Evolutionary conservation across 2,888 invertebrate species (phyloP).

Genomic region (Tyria jacobaeae): DNA sequence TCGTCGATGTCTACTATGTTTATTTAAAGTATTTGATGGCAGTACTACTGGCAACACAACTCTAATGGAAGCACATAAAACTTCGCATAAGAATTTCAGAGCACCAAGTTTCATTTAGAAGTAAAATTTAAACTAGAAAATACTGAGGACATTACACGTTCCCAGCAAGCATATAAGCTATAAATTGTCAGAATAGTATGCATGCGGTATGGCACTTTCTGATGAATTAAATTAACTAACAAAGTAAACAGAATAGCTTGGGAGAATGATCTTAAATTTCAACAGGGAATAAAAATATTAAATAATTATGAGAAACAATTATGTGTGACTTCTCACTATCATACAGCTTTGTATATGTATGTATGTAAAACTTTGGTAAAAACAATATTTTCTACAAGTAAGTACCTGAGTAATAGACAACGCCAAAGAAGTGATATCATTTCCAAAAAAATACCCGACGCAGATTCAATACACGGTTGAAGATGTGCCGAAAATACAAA

Average conservation of each 20-base stretch:
- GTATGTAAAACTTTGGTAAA: conserved; percentile 21
- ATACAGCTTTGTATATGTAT: no score
- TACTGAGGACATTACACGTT: background rate
- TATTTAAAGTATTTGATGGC: background rate
- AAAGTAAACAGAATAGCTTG: no score
- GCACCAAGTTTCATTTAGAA: background rate
- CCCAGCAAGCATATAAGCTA: conserved; percentile 12
- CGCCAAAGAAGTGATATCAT: conserved; percentile 30
- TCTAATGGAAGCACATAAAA: background rate
- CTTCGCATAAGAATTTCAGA: background rate
- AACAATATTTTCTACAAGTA: conserved; percentile 30
- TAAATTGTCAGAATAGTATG: conserved; percentile 21
- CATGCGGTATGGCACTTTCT: conserved; percentile 11
- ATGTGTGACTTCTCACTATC: no score
- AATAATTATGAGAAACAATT: no score
- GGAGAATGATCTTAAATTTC: background rate
- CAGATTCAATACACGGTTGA: conserved; percentile 23
- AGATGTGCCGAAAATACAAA: conserved; percentile 32
- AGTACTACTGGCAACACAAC: background rate
- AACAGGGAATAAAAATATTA: conserved; percentile 1
- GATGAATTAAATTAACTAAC: conserved; percentile 18
- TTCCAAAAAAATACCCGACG: conserved; percentile 14
- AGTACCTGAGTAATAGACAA: conserved; percentile 29
- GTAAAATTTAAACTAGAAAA: background rate
- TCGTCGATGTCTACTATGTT: no score